Percentiles rank a stretch among this genome's conserved stretches.
These are phyloP conservation scores for Anodontia alba DNA, from an alignment of 2,888 invertebrate species.

Conservation along the genomic window DNA sequence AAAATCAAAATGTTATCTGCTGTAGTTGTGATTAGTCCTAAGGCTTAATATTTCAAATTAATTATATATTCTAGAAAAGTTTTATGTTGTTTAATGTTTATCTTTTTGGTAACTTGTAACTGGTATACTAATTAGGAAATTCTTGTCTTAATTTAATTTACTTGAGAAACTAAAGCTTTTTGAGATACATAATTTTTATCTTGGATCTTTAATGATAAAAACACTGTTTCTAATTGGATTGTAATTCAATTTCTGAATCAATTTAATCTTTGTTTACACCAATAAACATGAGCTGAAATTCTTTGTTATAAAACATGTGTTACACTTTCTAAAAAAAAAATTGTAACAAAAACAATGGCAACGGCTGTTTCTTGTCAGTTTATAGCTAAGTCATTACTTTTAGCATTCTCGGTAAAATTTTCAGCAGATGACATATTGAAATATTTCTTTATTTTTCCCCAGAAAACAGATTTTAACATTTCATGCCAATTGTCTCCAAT, in stretches of 20 bases:
- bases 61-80: too few relatives aligned
- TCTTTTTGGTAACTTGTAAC: background rate
- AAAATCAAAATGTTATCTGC: too few relatives aligned
- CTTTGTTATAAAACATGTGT: conserved; percentile 20
- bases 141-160: conserved; percentile 12
- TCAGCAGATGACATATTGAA: too few relatives aligned
- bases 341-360: background rate
- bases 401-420: too few relatives aligned
- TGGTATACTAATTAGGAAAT: background rate
- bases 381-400: background rate
- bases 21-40: too few relatives aligned
- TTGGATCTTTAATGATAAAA: conserved; percentile 3
- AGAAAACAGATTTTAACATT: too few relatives aligned
- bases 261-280: too few relatives aligned
- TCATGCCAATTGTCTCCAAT: too few relatives aligned
- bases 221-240: background rate
- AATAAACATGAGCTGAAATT: conserved; percentile 1
- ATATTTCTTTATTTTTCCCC: too few relatives aligned
- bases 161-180: background rate
- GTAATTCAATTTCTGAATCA: conserved; percentile 17
- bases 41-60: too few relatives aligned
- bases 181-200: conserved; percentile 9
- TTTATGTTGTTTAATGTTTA: too few relatives aligned
- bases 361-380: background rate
- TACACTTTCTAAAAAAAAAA: background rate